These are phyloP conservation scores for Rhadina sibilatrix DNA, from an alignment of 2,113 vertebrate genomes.

Conservation along the genomic window DNA sequence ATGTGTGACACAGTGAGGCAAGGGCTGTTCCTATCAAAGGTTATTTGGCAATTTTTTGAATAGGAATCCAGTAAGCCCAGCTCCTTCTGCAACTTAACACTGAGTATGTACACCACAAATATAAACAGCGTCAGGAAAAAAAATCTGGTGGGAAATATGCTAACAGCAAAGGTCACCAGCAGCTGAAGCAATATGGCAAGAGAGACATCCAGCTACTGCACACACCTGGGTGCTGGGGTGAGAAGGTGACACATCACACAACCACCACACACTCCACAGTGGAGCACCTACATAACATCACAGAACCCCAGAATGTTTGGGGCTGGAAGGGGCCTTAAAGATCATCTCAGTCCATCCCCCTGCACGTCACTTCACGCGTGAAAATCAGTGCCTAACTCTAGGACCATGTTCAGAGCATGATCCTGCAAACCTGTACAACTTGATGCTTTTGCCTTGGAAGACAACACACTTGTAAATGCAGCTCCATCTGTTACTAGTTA, in stretches of 20 bases:
- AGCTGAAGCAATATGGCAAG: neutral
- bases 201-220: neutral
- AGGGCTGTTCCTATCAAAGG: neutral
- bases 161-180: neutral
- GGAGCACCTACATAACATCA: rapidly evolving
- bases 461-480: neutral
- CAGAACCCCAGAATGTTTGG: rapidly evolving
- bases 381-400: neutral
- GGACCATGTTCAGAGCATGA: neutral
- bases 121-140: neutral
- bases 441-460: neutral
- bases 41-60: neutral
- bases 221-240: too few species aligned
- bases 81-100: neutral
- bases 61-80: neutral
- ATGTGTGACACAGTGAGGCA: rapidly evolving
- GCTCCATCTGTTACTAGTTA: neutral
- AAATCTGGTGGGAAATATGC: neutral
- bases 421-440: neutral
- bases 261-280: rapidly evolving
- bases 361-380: rapidly evolving
- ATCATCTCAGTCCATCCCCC: neutral
- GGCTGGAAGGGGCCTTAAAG: neutral
- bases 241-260: neutral
- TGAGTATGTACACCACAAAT: rapidly evolving